Base-by-base conservation (phyloP, 2,797 vertebrate species). In the Platyrinchus mystaceus region DNA sequence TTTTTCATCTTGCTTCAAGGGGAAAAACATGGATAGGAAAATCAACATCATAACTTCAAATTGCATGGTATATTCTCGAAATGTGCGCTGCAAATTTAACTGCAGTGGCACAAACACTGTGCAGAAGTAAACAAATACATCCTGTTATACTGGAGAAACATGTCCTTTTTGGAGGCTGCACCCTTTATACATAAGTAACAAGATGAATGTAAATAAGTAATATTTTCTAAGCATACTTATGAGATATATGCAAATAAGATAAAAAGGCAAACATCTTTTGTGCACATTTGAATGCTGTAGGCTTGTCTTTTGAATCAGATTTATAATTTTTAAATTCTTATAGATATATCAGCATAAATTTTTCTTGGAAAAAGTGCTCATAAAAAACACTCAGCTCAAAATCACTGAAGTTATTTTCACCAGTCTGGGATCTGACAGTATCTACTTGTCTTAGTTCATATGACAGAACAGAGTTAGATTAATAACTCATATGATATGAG, bases 161-260 rank as follows among this genome's bases (percentile, higher is more conserved):
- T 75, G 89, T 90, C 90, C 96, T 97, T 95, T 94, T 96, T 92
- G 94, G 94, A 96, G 96, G 90, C 94, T 93, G 92, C 73, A 81
- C 91, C 95, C 94, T 97, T 97, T 96, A 96, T 94, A 96, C 86
- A 83, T 70, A 94, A 97, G 94, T 95, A 97, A 96, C 36, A 93
- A 89, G 93, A 96, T 90, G 79, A 96, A 95, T 96, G 92, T 96
- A 97, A 97, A 97, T 96, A 84, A 96, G 91, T 93, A 95, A 94
- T 95, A 95, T 97, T 97, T 97, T 96, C 95, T 96, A 95, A 90
- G 92, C 95, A 97, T 95, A 93, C 82, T 97, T 97, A 96, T 97
- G 95, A 98, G 93, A 91, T 97, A 97, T 86, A 98, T 97, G 96
- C 97, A 98, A 98, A 97, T 96, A 97, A 96, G 93, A 28, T 20